Conservation (phyloP, 2,797 vertebrate species). For the Moxostoma hubbsi region DNA sequence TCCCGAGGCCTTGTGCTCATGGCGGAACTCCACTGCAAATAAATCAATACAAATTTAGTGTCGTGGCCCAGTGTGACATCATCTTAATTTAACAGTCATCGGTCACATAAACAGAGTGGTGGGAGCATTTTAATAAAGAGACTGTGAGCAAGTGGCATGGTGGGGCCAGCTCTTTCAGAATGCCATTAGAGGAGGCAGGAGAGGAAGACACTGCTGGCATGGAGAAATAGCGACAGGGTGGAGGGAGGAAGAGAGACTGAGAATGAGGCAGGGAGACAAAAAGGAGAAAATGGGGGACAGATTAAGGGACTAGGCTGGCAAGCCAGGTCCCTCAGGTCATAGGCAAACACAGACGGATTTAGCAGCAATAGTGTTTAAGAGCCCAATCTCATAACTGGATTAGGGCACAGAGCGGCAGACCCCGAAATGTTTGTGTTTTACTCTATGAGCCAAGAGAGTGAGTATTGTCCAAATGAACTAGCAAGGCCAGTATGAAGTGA, state of each 20-base stretch:
- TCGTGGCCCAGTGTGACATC: constrained; percentile 56
- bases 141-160: constrained; percentile 61
- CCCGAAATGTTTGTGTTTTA: constrained; percentile 56
- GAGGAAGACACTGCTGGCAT: constrained; percentile 50
- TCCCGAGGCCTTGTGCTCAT: constrained; percentile 32
- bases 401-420: constrained; percentile 46
- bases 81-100: constrained; percentile 69
- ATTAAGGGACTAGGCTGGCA: constrained; percentile 57
- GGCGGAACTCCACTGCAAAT: constrained; percentile 16
- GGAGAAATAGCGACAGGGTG: constrained; percentile 40
- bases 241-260: constrained; percentile 27
- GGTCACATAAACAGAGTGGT: constrained; percentile 59
- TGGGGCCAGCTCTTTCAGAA: constrained; percentile 57
- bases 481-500: constrained; percentile 51
- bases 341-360: constrained; percentile 59
- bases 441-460: constrained; percentile 46
- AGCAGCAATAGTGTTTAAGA: constrained; percentile 51
- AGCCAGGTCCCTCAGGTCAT: constrained; percentile 63
- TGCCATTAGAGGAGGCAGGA: constrained; percentile 56
- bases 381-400: constrained; percentile 56
- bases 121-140: constrained; percentile 73
- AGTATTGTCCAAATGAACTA: constrained; percentile 53
- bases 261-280: constrained; percentile 35
- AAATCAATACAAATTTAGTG: constrained; percentile 40
- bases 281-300: constrained; percentile 42